Conservation (phyloP, 1,140 invertebrate species). For the Matsumurasca onukii region DNA sequence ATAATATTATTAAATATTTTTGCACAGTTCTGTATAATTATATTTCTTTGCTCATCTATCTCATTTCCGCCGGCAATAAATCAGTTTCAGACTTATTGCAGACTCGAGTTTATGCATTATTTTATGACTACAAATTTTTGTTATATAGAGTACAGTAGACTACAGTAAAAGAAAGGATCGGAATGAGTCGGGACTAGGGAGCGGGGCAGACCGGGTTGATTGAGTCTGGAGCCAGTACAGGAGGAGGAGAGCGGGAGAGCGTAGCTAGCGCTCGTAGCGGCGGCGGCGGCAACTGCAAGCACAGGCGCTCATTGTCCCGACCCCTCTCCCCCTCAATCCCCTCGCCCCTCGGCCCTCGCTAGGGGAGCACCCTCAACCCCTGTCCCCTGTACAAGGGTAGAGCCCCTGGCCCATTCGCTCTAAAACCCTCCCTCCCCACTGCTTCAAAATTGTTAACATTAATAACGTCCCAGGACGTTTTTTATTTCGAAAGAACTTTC, state of each 20-base stretch:
- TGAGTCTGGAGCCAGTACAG: not conserved
- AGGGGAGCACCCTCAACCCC: slow-evolving; percentile 11
- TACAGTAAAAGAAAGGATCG: not conserved
- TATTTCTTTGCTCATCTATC: no score
- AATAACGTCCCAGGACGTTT: slow-evolving; percentile 21
- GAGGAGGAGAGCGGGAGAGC: not conserved
- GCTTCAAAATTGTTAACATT: slow-evolving; percentile 27
- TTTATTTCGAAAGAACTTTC: slow-evolving; percentile 16
- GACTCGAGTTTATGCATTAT: no score
- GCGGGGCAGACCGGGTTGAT: not conserved
- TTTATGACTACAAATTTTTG: no score
- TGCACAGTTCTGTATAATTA: no score
- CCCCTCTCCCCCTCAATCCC: not conserved
- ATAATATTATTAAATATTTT: no score
- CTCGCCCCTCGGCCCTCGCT: not conserved
- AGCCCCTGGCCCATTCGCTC: not conserved
- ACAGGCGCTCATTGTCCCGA: not conserved
- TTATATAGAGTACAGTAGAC: no score
- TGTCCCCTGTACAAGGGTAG: not conserved
- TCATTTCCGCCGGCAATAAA: no score
- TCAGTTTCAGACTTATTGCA: no score
- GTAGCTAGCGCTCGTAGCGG: not conserved
- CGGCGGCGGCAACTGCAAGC: no score
- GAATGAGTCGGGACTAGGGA: not conserved
- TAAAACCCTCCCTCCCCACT: not conserved